phyloP scores from a whole-genome alignment of 2,113 vertebrate species.

The Callaeas wilsoni region DNA sequence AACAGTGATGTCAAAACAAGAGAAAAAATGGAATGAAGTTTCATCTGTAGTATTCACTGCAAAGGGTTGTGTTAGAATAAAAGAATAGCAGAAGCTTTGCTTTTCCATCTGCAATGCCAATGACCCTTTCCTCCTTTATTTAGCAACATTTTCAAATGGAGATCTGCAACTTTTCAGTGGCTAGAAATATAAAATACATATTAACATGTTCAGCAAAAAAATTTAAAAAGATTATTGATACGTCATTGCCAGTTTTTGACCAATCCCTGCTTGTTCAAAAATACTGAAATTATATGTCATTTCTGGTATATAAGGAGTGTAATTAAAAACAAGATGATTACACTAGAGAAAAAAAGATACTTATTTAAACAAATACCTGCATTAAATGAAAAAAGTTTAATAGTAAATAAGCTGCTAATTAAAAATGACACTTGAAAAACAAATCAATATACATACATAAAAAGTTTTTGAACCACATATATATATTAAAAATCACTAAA shows the following conservation, averaged over 20 bases:
- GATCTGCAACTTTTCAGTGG: neutral
- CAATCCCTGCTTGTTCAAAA: neutral
- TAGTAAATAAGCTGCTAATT: neutral
- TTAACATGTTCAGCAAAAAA: neutral
- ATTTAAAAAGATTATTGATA: neutral
- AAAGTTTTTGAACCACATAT: neutral
- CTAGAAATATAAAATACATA: neutral
- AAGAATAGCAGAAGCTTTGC: neutral
- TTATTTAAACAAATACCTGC: neutral
- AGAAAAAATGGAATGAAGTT: neutral
- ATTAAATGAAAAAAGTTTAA: neutral
- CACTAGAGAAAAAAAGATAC: neutral
- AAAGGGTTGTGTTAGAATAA: neutral
- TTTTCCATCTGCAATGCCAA: neutral
- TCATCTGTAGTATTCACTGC: neutral
- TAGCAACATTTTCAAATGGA: neutral
- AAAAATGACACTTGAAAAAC: neutral
- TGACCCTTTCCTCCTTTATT: neutral
- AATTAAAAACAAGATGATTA: neutral
- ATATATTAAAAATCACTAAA: neutral
- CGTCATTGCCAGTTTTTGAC: neutral
- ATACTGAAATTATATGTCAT: neutral
- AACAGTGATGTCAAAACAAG: neutral
- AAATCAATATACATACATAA: neutral
- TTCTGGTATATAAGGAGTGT: neutral